A percentile compares a stretch with the other conserved stretches of the same genome.
These are phyloP conservation scores for Periophthalmodon schlosseri DNA, from an alignment of 2,113 vertebrate species.

Conservation along the genomic window DNA sequence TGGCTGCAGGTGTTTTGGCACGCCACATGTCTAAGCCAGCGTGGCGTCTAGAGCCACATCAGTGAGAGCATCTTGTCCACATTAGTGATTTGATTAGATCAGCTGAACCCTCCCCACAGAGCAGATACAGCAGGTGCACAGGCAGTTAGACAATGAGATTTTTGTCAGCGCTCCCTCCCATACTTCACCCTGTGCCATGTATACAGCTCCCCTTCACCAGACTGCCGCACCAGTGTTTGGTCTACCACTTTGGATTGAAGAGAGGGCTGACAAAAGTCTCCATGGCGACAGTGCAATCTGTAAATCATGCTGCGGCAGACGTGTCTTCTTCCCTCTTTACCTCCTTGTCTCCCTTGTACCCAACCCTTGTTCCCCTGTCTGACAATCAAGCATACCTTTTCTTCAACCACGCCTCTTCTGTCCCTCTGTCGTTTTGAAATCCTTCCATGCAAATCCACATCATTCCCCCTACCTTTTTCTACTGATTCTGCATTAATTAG, in stretches of 20 bases:
- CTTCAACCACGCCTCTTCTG: slow-evolving; percentile 21
- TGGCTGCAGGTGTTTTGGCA: slow-evolving; percentile 26
- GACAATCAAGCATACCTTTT: slow-evolving; percentile 39
- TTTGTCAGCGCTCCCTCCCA: slow-evolving; percentile 69
- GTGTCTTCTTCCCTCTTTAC: slow-evolving; percentile 64
- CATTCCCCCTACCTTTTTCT: slow-evolving; percentile 47
- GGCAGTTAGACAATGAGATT: slow-evolving; percentile 60
- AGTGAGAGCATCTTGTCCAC: slow-evolving; percentile 52
- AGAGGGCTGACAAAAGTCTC: slow-evolving; percentile 79
- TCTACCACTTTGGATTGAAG: slow-evolving; percentile 66
- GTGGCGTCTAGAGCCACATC: slow-evolving; percentile 43
- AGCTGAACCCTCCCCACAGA: slow-evolving; percentile 57
- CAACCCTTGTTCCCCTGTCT: slow-evolving; percentile 37
- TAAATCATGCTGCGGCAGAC: slow-evolving; percentile 78
- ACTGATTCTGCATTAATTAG: slow-evolving; percentile 7
- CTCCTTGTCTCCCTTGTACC: slow-evolving; percentile 39
- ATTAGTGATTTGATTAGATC: slow-evolving; percentile 64
- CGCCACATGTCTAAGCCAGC: slow-evolving; percentile 26
- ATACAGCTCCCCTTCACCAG: slow-evolving; percentile 14
- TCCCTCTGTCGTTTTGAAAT: slow-evolving; percentile 25
- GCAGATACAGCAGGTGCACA: slow-evolving; percentile 60
- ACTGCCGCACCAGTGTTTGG: slow-evolving; percentile 58
- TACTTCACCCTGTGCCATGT: neutral
- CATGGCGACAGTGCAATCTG: slow-evolving; percentile 76
- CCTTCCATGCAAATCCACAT: slow-evolving; percentile 9